phyloP scores from a whole-genome alignment of 2,797 vertebrate genomes.

The Falco berigora region DNA sequence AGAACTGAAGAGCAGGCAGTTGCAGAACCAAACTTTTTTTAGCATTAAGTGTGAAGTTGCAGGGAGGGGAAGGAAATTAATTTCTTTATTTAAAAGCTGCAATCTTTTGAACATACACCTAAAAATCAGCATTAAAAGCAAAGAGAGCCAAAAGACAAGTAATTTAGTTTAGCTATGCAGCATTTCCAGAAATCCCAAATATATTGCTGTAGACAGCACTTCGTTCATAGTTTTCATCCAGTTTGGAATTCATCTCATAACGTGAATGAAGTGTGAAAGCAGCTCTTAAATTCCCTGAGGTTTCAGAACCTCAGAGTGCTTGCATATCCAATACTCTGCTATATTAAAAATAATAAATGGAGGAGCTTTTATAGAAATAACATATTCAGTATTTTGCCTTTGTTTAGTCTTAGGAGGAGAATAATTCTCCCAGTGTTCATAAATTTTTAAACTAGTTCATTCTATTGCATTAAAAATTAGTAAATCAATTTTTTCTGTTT shows the following conservation, averaged over 20 bases:
- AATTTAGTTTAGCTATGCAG: constrained; percentile 17
- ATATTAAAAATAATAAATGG: constrained; percentile 65
- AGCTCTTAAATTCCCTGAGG: constrained; percentile 56
- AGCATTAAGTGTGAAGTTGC: neutral
- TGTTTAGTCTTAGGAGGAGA: constrained; percentile 49
- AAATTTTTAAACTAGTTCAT: constrained; percentile 11
- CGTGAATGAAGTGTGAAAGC: constrained; percentile 68
- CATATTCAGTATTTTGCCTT: constrained; percentile 54
- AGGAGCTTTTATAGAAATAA: constrained; percentile 63
- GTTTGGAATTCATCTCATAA: constrained; percentile 57
- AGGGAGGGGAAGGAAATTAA: constrained; percentile 18
- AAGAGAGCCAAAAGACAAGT: constrained; percentile 32
- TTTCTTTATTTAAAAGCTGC: constrained; percentile 16
- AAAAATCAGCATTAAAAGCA: constrained; percentile 38
- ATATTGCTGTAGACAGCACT: constrained; percentile 57
- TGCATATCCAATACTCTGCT: constrained; percentile 40
- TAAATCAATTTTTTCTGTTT: constrained; percentile 32
- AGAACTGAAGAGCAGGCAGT: neutral
- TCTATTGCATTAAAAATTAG: constrained; percentile 27
- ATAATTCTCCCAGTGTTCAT: constrained; percentile 29
- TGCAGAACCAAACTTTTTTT: neutral
- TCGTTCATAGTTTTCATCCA: constrained; percentile 57
- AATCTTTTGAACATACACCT: neutral
- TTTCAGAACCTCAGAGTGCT: constrained; percentile 28
- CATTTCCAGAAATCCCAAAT: constrained; percentile 56